Conservation (phyloP, 2,888 invertebrate genomes). For the Cartodere bifasciata region DNA sequence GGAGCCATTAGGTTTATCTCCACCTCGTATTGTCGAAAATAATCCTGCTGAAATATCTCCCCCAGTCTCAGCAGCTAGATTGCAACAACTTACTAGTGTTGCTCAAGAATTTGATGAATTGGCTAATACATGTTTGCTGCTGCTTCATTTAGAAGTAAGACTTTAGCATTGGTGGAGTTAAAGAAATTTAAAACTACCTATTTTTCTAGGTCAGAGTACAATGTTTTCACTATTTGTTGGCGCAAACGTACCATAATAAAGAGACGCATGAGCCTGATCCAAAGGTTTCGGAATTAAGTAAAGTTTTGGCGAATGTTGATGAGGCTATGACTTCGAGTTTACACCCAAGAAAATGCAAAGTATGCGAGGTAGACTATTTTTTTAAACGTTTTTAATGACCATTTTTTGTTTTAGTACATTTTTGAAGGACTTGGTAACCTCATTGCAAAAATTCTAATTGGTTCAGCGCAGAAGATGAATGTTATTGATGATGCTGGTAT, state of each 20-base stretch:
- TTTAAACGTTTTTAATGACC: neutral
- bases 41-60: slow-evolving; percentile 25
- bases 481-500: slow-evolving; percentile 71
- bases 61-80: slow-evolving; percentile 42
- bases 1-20: slow-evolving; percentile 32
- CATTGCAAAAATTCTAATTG: slow-evolving; percentile 67
- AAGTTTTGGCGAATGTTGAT: slow-evolving; percentile 64
- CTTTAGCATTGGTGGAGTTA: neutral
- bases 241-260: slow-evolving; percentile 40
- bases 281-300: slow-evolving; percentile 63
- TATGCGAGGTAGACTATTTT: slow-evolving; percentile 26
- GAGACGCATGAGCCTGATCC: slow-evolving; percentile 67
- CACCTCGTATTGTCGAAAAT: slow-evolving; percentile 30
- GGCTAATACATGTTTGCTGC: slow-evolving; percentile 79
- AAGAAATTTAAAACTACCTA: too few species aligned
- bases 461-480: slow-evolving; percentile 65
- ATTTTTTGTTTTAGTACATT: slow-evolving; percentile 54
- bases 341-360: slow-evolving; percentile 65
- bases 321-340: slow-evolving; percentile 63
- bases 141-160: slow-evolving; percentile 82
- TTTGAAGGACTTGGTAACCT: slow-evolving; percentile 78
- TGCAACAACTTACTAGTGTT: slow-evolving; percentile 54
- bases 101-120: slow-evolving; percentile 77
- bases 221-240: slow-evolving; percentile 81
- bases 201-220: slow-evolving; percentile 67